Percentiles rank a stretch among this genome's conserved stretches.
Evolutionary conservation across 2,113 vertebrate species (phyloP).

Genomic region (Nettapus auritus): DNA sequence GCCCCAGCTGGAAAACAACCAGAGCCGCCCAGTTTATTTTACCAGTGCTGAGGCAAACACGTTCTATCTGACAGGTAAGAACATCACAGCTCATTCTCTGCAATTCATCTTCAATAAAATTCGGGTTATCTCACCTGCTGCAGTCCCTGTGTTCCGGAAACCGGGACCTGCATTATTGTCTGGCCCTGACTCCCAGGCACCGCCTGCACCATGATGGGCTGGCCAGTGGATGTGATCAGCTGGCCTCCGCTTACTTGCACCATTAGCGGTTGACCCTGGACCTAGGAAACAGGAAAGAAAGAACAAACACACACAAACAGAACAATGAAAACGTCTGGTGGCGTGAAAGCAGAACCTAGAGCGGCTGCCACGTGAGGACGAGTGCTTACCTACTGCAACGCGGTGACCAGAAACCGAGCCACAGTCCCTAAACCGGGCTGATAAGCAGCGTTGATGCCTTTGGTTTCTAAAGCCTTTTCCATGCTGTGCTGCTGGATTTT

Average conservation of each 20-base stretch:
- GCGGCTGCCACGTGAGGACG: neutral
- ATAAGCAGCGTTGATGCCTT: neutral
- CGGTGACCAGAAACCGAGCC: neutral
- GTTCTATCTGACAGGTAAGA: neutral
- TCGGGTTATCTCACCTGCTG: constrained; percentile 85
- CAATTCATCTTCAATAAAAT: neutral
- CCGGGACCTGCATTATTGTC: constrained; percentile 97
- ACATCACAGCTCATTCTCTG: neutral
- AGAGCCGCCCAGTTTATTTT: neutral
- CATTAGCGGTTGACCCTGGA: constrained; percentile 97
- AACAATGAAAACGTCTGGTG: constrained; percentile 67
- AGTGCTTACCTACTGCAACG: neutral
- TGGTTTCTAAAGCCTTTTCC: neutral
- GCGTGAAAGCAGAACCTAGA: neutral
- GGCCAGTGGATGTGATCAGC: constrained; percentile 96
- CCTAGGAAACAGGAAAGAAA: constrained; percentile 73
- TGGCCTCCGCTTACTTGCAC: constrained; percentile 98
- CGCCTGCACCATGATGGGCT: constrained; percentile 99
- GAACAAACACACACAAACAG: neutral
- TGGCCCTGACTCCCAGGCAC: constrained; percentile 96
- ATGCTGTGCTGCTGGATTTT: neutral
- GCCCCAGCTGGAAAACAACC: neutral
- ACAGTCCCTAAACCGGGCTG: neutral
- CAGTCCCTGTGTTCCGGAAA: constrained; percentile 93
- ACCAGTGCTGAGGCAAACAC: neutral